Conservation (phyloP, 1,140 invertebrate species). For the Neodiprion virginianus region DNA sequence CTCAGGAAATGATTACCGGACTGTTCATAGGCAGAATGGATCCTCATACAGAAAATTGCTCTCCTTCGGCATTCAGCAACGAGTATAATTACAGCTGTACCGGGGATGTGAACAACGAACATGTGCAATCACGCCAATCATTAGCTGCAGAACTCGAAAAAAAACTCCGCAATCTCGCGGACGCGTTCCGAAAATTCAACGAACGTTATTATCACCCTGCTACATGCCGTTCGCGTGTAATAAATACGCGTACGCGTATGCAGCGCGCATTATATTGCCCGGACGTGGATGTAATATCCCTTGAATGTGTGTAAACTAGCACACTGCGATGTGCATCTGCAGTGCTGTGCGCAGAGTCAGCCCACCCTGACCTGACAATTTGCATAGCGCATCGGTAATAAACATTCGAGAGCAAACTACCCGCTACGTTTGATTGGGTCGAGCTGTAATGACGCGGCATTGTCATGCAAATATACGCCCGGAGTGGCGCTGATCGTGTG, state of each 20-base stretch:
- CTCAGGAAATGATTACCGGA: no score
- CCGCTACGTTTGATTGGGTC: constrained; percentile 47
- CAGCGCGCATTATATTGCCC: not conserved
- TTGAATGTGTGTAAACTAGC: no score
- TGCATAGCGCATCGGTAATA: constrained; percentile 44
- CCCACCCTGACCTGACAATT: constrained; percentile 29
- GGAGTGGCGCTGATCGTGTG: constrained; percentile 21
- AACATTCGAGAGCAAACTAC: constrained; percentile 46
- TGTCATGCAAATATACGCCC: constrained; percentile 49
- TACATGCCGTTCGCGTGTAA: no score
- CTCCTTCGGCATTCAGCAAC: no score
- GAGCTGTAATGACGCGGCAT: constrained; percentile 46
- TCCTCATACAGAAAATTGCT: no score
- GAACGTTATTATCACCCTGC: not conserved
- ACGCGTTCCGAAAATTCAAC: not conserved
- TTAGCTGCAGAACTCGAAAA: not conserved
- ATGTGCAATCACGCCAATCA: constrained; percentile 1
- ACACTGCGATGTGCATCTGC: not conserved
- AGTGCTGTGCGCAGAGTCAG: not conserved
- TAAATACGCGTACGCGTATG: not conserved
- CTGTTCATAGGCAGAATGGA: no score
- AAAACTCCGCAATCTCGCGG: not conserved
- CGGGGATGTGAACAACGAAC: not conserved
- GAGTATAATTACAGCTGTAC: not conserved
- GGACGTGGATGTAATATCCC: no score